Evolutionary conservation across 2,113 vertebrate species (phyloP).

Genomic region (human (Homo sapiens)): DNA sequence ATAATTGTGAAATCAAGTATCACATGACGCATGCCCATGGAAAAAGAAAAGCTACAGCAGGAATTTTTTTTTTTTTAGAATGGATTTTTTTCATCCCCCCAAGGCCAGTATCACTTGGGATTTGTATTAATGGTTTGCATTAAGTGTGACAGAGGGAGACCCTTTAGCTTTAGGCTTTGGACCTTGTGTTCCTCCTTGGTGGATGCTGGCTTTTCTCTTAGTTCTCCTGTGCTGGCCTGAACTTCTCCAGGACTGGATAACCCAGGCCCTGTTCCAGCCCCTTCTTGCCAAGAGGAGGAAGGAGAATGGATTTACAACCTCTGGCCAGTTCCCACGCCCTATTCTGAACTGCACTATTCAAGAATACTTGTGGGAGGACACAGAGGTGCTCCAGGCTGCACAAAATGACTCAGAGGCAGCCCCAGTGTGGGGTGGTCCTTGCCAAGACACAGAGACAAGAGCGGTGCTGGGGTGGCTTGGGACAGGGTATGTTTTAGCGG

Average conservation of each 20-base stretch:
- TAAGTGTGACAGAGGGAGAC: not conserved
- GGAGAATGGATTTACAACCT: not conserved
- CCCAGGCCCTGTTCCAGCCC: not conserved
- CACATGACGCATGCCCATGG: not conserved
- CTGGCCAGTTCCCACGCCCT: slow-evolving; percentile 46
- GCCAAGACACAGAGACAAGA: not conserved
- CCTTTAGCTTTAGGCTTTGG: not conserved
- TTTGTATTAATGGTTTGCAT: not conserved
- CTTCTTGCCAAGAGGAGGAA: not conserved
- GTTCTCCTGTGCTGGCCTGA: not conserved
- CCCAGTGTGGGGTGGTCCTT: not conserved
- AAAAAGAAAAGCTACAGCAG: not conserved
- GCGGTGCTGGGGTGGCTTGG: not conserved
- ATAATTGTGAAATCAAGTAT: not conserved
- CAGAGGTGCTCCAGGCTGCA: not conserved
- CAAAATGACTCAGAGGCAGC: not conserved
- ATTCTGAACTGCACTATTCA: slow-evolving; percentile 31
- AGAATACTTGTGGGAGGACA: slow-evolving; percentile 9
- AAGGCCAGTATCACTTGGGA: not conserved
- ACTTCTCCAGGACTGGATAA: not conserved
- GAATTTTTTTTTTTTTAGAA: not conserved
- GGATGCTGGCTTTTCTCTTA: not conserved
- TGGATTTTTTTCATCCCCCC: not conserved
- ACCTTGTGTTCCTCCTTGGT: not conserved
- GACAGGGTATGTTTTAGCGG: not conserved